Base-by-base conservation (phyloP, 2,797 vertebrate genomes). In the Enteromius paludinosus region DNA sequence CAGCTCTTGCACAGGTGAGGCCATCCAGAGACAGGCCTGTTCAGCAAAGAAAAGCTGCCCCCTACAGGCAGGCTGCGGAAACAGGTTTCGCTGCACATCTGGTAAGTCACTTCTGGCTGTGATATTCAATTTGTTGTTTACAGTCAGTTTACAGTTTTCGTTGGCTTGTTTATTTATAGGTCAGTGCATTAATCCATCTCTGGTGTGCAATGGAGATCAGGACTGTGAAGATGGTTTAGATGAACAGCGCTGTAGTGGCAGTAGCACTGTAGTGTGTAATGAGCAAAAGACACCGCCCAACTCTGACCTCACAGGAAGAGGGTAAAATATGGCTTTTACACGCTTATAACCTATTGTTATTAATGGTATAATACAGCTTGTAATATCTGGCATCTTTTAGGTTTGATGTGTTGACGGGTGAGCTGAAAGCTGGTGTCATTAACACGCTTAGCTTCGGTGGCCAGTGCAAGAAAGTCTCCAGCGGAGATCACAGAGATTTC, bases 161-260 rank as follows among this genome's bases (percentile, higher is more conserved):
- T 38, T 28, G 33, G 18, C 18, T 10, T 80, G 35, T 66, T 43
- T 86, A 11, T 54, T 61, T 52, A 20, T 68, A 96, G 97, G 97
- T 84, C 95, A 95, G 87, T 98, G 97, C 73, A 96, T 98, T 88
- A 97, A 95, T 86, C 92, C 56, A 69, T 93, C 92, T 25, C 90
- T 99, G 87, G 91, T 97, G 80, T 99, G 97, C 91, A 98, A 99
- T 15, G 97, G 97, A 0, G 98, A 99, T 91, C 95, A 97, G 54
- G 98, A 99, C 89, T 99, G 98, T 90, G 96, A 97, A 64, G 96
- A 97, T 18, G 90, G 95, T 62, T 86, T 90, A 0, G 97, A 99
- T 86, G 98, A 99, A 91, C 94, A 94, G 81, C 74, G 0, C 70
- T 99, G 97, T 73, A 86, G 92, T 62, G 89, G 12, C 62, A 85